Conservation (phyloP, 2,797 vertebrate species). For the Acanthurus leucopareius region DNA sequence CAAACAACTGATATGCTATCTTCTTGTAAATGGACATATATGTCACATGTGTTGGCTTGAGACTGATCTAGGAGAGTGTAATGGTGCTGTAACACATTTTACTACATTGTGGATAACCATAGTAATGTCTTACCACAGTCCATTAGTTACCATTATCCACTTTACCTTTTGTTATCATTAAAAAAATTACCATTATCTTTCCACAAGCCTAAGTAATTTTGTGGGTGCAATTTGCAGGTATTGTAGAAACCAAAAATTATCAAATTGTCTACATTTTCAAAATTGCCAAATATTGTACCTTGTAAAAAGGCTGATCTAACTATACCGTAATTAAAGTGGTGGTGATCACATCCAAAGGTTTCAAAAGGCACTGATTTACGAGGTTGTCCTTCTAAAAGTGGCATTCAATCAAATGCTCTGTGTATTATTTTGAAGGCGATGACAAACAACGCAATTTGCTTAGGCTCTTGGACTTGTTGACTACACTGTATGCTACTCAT, state of each 20-base stretch:
- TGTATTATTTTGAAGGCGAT: not conserved
- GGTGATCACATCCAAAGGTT: not conserved
- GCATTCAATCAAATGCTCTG: not conserved
- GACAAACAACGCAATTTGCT: not conserved
- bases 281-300: not conserved
- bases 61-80: too few relatives aligned
- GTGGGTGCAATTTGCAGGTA: not conserved
- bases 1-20: too few relatives aligned
- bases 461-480: not conserved
- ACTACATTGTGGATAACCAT: not conserved
- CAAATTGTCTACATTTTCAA: not conserved
- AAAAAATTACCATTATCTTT: not conserved
- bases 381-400: not conserved
- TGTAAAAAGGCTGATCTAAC: not conserved
- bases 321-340: not conserved
- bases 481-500: not conserved
- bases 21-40: too few relatives aligned
- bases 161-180: too few relatives aligned
- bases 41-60: too few relatives aligned
- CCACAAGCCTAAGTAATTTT: too few relatives aligned
- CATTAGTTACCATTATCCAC: not conserved
- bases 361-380: not conserved
- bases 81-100: not conserved
- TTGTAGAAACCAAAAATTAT: not conserved
- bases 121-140: not conserved